phyloP scores from a whole-genome alignment of 2,888 invertebrate species.

The Agonopterix subpropinquella region DNA sequence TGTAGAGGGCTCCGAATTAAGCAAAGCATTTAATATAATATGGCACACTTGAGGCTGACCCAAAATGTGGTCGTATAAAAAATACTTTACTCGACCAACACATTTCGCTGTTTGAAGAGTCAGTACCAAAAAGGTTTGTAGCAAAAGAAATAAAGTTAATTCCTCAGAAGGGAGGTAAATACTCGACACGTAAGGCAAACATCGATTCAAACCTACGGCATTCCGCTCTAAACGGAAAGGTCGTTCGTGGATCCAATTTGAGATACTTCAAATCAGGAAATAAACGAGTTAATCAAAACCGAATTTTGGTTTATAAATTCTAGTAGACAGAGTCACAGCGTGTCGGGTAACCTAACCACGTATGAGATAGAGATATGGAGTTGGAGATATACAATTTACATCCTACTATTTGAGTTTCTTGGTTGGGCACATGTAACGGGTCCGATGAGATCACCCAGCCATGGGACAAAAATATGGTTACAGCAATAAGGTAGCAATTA shows the following conservation, averaged over 20 bases:
- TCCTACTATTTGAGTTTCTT: too few species aligned
- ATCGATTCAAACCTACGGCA: slow-evolving; percentile 30
- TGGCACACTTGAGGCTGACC: too few species aligned
- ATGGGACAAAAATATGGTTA: too few species aligned
- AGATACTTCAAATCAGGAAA: slow-evolving; percentile 39
- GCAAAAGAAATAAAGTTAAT: slow-evolving; percentile 36
- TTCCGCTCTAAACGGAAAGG: slow-evolving; percentile 33
- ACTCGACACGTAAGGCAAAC: slow-evolving; percentile 50
- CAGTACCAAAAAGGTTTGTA: slow-evolving; percentile 19
- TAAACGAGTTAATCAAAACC: slow-evolving; percentile 47
- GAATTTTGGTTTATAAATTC: too few species aligned
- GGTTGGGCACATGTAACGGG: too few species aligned
- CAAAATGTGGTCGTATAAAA: background rate
- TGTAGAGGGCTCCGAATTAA: slow-evolving; percentile 48
- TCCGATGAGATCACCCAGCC: too few species aligned
- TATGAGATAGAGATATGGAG: too few species aligned
- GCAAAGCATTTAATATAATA: slow-evolving; percentile 8
- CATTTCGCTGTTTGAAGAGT: background rate
- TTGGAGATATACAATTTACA: too few species aligned
- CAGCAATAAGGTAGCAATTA: too few species aligned
- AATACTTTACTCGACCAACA: background rate
- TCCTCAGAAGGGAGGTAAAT: slow-evolving; percentile 37
- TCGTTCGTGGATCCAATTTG: slow-evolving; percentile 35
- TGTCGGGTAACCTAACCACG: too few species aligned
- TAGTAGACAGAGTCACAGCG: too few species aligned